These are phyloP conservation scores for Coracopsis vasa DNA, from an alignment of 2,113 vertebrate genomes.

Conservation along the genomic window DNA sequence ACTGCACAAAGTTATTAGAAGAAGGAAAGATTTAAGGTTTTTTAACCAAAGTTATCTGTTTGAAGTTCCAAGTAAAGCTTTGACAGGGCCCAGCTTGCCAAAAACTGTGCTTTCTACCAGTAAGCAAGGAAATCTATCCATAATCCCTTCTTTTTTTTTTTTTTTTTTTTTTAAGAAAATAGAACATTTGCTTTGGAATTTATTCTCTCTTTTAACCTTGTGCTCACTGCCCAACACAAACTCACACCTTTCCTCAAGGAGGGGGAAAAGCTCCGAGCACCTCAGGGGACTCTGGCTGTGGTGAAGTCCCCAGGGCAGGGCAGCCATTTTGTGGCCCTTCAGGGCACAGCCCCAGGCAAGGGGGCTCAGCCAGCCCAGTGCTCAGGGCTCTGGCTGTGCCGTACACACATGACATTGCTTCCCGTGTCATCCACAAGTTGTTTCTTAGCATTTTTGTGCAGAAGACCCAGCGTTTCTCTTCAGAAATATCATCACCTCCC, in stretches of 20 bases:
- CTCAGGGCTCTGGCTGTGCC: not conserved
- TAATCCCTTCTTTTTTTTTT: not conserved
- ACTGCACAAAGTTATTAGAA: not conserved
- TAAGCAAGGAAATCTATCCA: conserved; percentile 42
- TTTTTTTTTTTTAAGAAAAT: not conserved
- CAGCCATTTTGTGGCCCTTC: fast-evolving
- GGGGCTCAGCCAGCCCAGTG: fast-evolving
- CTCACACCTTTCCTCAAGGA: conserved; percentile 37
- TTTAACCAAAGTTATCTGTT: conserved; percentile 29
- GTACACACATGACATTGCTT: fast-evolving
- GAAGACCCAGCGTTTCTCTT: not conserved
- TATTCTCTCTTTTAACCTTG: not conserved
- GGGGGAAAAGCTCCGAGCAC: not conserved
- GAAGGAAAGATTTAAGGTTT: conserved; percentile 46
- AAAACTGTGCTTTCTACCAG: conserved; percentile 40
- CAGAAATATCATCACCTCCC: fast-evolving
- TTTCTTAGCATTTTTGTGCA: not conserved
- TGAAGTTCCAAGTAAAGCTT: conserved; percentile 40
- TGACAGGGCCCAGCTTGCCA: conserved; percentile 54
- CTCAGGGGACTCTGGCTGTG: fast-evolving
- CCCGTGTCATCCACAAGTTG: fast-evolving
- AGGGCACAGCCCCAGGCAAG: not conserved
- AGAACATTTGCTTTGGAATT: not conserved
- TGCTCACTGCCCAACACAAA: conserved; percentile 34
- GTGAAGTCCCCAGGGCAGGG: fast-evolving